A percentile compares a stretch with the other conserved stretches of the same genome.
Evolutionary conservation across 1,140 invertebrate species (phyloP).

Genomic region (Cyclina sinensis): DNA sequence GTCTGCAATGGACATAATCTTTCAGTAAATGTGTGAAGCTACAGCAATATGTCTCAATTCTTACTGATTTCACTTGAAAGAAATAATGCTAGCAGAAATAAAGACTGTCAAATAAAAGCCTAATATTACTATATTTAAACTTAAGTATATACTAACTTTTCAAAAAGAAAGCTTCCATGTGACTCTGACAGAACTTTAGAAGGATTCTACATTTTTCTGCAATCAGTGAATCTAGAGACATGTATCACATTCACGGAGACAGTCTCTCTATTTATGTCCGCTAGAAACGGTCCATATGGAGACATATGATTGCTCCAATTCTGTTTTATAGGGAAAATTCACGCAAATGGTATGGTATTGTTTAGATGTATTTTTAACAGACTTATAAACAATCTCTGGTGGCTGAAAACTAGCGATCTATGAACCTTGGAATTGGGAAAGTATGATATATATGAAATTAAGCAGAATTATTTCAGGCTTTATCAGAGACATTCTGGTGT

Average conservation of each 20-base stretch:
- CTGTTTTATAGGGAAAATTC: too few species aligned
- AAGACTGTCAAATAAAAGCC: background rate
- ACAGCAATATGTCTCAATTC: too few species aligned
- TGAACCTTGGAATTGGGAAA: background rate
- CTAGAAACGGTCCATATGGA: too few species aligned
- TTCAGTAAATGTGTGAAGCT: too few species aligned
- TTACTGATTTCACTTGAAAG: too few species aligned
- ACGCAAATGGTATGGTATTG: too few species aligned
- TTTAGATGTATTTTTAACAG: too few species aligned
- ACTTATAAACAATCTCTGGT: too few species aligned
- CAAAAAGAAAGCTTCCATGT: background rate
- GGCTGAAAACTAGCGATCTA: background rate
- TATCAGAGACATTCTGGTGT: background rate
- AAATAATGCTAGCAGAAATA: too few species aligned
- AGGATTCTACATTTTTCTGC: background rate
- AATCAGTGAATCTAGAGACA: background rate
- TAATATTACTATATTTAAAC: background rate
- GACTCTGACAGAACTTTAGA: background rate
- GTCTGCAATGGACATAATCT: too few species aligned
- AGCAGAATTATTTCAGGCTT: background rate
- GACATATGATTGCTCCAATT: background rate
- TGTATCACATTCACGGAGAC: too few species aligned
- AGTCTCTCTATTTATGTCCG: too few species aligned
- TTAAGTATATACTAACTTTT: conserved; percentile 4
- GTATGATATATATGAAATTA: background rate